Base-by-base conservation (phyloP, 2,888 invertebrate genomes). In the Drosophila affinis region DNA sequence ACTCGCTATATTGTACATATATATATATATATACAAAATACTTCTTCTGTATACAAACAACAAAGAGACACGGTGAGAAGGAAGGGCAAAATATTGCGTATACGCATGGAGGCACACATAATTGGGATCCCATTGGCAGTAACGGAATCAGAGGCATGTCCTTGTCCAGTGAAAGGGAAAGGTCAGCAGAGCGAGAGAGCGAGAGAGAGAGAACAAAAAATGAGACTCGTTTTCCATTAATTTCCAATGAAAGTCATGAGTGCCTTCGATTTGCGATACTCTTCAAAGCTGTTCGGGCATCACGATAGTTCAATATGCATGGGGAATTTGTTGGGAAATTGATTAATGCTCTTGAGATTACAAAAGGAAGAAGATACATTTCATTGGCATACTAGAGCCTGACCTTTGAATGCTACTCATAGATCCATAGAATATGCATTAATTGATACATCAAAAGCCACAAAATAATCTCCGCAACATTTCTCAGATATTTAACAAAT, bases 171-270 rank as follows among this genome's bases (percentile, higher is more conserved):
- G 62, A 52, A 62, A 49, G 48, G 32, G 24, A 69, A 69, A 69
- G 68, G 68, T 69, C 68, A 63, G 64, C 53, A 24, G 12, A 32
- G 44, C 9, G 14, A 14, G 39, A 14, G 14, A 14, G 14, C 6
- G 6, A 14, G 39, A 5, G 39, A 6, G 39, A 39, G 39, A 6
- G 9, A 14, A 18, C 46, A 60, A 68, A 60, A 55, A 67, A 63
- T 67, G 64, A 55, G 64, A 45, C 64, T 56, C 64, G 64, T 34
- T 46, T 55, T 55, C 64, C 74, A 79, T 84, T 84, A 77, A 79
- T 77, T 83, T 72, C 9, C 60, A 61, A 27, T 27, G 51, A 70
- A 79, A 75, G 74, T 70, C 76, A 69, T 71, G 74, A 61, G 67
- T 62, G 51, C 55, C 58, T 72, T 56, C 48, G 60, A 71, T 60